A percentile compares a stretch with the other conserved stretches of the same genome.
Evolutionary conservation across 2,888 invertebrate genomes (phyloP).

Genomic region (Netelia virgata): DNA sequence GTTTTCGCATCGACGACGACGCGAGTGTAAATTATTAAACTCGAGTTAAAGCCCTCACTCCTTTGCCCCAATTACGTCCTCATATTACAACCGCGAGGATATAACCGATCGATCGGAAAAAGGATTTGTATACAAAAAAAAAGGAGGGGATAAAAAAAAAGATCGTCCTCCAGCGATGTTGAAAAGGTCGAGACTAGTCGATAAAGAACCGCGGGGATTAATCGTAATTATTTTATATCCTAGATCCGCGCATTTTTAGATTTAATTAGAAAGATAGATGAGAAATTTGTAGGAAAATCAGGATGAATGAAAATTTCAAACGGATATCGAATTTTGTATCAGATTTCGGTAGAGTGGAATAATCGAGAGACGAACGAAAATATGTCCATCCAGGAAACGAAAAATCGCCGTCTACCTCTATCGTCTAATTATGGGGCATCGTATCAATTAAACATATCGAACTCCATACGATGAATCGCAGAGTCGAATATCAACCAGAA

Average conservation of each 20-base stretch:
- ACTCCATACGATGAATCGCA: no score
- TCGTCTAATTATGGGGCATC: no score
- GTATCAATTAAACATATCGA: no score
- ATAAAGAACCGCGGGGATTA: background rate
- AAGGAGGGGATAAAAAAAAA: background rate
- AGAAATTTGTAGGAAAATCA: background rate
- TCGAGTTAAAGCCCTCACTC: conserved; percentile 18
- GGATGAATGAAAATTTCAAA: background rate
- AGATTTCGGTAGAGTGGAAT: background rate
- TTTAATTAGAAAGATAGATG: background rate
- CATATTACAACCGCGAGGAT: conserved; percentile 26
- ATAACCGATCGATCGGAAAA: conserved; percentile 45
- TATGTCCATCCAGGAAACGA: background rate
- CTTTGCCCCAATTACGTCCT: background rate
- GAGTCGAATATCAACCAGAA: no score
- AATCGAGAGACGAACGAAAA: background rate
- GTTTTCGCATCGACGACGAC: background rate
- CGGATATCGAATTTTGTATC: background rate
- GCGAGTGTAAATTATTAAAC: conserved; percentile 24
- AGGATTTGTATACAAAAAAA: background rate
- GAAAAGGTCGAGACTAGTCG: conserved; percentile 6
- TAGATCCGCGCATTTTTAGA: background rate
- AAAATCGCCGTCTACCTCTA: no score
- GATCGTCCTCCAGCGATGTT: background rate
- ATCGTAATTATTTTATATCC: background rate